Evolutionary conservation across 2,113 vertebrate genomes (phyloP), one percentile per base, ranked within the genome.

Genomic region (Campylomormyrus tamandua): DNA sequence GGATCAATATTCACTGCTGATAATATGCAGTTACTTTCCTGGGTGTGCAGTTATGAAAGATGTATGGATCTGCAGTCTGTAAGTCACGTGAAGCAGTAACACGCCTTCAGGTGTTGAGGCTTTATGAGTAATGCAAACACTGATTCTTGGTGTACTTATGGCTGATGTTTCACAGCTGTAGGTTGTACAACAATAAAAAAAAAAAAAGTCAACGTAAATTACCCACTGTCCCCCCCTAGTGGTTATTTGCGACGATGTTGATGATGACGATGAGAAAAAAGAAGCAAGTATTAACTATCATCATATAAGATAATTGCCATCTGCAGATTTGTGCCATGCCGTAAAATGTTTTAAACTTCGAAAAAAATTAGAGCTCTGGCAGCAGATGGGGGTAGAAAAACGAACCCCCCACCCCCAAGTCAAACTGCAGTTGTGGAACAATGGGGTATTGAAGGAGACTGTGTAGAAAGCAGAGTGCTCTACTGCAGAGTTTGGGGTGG

Each of bases 391-490:
- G 62, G n/a, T 70, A 70, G 62, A 27, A 70, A 70, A 70, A 70
- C n/a, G 9, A 66, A 11, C n/a, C 58, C 88, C 88, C 49, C 50
- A 35, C 48, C 17, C 21, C 31, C 19, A 48, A 46, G 5, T 45
- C 27, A 87, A 70, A 87, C 46, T 42, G 19, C 17, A 35, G 66
- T 27, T 46, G 7, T 58, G 19, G 35, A 89, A 90, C 84, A 90
- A 90, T 87, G 89, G 45, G 84, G 83, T 90, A 90, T 90, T 90
- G 58, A 90, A 56, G 85, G 52, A 39, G 66, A 66, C n/a, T 39
- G 48, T 86, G 83, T 9, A 52, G 56, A 48, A 31, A 48, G 83
- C n/a, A 53, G 89, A 46, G 53, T 1, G 62, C 58, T 19, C 45
- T 62, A 45, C 31, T 39, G n/a, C 46, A 27, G 89, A 49, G 27